A percentile compares a stretch with the other conserved stretches of the same genome.
These are phyloP conservation scores for Psylliodes chrysocephalus DNA, from an alignment of 2,888 invertebrate genomes.

Conservation along the genomic window DNA sequence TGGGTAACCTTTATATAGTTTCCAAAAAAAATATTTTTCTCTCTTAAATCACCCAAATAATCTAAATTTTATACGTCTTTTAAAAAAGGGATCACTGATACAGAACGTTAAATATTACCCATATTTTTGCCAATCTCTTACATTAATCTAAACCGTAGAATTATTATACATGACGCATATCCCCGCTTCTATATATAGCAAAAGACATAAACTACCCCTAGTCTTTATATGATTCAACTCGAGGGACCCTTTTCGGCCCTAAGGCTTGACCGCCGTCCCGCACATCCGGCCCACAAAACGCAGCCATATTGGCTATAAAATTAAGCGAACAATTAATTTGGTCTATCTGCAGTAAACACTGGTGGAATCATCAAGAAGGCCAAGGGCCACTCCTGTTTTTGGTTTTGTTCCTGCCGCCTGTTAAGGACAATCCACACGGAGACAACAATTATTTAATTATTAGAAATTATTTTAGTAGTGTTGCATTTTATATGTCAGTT, in stretches of 20 bases:
- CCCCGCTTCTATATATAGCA: slow-evolving; percentile 13
- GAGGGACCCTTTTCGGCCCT: slow-evolving; percentile 25
- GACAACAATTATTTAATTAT: neutral
- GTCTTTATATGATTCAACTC: slow-evolving; percentile 17
- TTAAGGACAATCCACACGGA: slow-evolving; percentile 9
- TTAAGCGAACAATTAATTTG: slow-evolving; percentile 55
- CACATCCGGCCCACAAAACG: slow-evolving; percentile 38
- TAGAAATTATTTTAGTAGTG: neutral
- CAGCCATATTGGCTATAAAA: slow-evolving; percentile 52
- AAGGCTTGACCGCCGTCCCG: slow-evolving; percentile 47
- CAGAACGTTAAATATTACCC: too few relatives aligned
- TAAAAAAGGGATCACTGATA: too few relatives aligned
- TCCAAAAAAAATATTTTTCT: too few relatives aligned
- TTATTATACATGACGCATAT: slow-evolving; percentile 18
- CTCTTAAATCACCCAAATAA: too few relatives aligned
- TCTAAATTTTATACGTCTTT: too few relatives aligned
- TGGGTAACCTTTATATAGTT: too few relatives aligned
- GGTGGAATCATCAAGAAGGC: slow-evolving; percentile 12
- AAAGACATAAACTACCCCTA: slow-evolving; percentile 21
- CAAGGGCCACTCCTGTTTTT: slow-evolving; percentile 17
- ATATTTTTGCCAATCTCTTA: slow-evolving; percentile 7
- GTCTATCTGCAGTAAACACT: slow-evolving; percentile 51
- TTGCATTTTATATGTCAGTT: too few relatives aligned
- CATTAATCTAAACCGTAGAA: neutral
- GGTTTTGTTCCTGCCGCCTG: slow-evolving; percentile 5